These are phyloP conservation scores for Aphodius sticticus DNA, from an alignment of 2,888 invertebrate genomes.

Conservation along the genomic window DNA sequence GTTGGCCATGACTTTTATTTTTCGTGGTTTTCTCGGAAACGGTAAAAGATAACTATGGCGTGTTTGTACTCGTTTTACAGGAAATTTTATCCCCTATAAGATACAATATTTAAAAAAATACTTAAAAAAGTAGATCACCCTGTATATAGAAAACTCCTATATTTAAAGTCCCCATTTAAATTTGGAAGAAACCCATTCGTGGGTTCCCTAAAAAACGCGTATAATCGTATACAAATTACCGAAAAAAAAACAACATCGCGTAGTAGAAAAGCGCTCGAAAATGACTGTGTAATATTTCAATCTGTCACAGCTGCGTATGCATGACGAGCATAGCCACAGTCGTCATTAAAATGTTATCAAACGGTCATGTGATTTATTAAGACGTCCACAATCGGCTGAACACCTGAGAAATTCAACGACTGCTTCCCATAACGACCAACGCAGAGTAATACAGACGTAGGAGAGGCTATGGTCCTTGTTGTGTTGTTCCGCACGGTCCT, in stretches of 20 bases:
- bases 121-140: too few species aligned
- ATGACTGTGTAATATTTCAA: slow-evolving; percentile 4
- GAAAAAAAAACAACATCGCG: not conserved
- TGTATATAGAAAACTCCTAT: not conserved
- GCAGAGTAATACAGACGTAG: not conserved
- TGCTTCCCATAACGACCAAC: not conserved
- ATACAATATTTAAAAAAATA: too few species aligned
- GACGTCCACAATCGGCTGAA: not conserved
- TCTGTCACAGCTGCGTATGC: not conserved
- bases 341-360: slow-evolving; percentile 4
- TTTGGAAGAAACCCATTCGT: not conserved
- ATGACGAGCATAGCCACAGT: not conserved
- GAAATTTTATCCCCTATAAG: too few species aligned
- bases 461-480: not conserved
- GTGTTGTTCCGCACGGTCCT: not conserved
- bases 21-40: too few species aligned
- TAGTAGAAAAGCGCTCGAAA: not conserved
- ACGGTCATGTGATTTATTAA: not conserved
- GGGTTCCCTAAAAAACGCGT: not conserved
- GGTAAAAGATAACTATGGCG: not conserved
- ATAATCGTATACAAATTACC: not conserved
- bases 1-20: too few species aligned
- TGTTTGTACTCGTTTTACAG: not conserved
- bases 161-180: not conserved
- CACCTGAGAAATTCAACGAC: not conserved